Conservation (phyloP, 2,888 invertebrate species). For the Drosophila tripunctata region DNA sequence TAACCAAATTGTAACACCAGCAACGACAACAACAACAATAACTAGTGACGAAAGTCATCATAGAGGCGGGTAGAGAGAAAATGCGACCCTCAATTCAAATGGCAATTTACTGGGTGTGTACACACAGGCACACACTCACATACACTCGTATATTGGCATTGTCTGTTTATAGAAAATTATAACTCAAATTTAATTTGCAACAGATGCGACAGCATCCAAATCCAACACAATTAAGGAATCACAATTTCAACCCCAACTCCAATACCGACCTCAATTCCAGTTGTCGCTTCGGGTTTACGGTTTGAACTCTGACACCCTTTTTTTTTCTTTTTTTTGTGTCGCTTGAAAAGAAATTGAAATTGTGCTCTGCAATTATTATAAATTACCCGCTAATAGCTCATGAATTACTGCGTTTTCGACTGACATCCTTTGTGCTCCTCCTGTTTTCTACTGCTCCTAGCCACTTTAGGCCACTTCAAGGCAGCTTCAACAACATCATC, state of each 20-base stretch:
- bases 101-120: constrained; percentile 80
- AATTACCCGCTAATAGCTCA: constrained; percentile 81
- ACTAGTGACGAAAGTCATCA: constrained; percentile 49
- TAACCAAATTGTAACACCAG: constrained; percentile 78
- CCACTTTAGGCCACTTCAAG: constrained; percentile 78
- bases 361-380: constrained; percentile 69
- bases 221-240: constrained; percentile 58
- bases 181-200: constrained; percentile 82
- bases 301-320: constrained; percentile 77
- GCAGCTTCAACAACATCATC: constrained; percentile 65
- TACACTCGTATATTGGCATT: constrained; percentile 20
- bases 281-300: constrained; percentile 62
- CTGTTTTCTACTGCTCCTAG: constrained; percentile 6
- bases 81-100: constrained; percentile 72
- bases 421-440: constrained; percentile 36
- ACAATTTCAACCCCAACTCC: background rate
- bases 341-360: constrained; percentile 23
- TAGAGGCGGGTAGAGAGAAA: constrained; percentile 17
- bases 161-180: constrained; percentile 76
- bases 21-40: constrained; percentile 32
- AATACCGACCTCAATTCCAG: background rate
- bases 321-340: constrained; percentile 10
- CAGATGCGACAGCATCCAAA: constrained; percentile 78
- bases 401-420: constrained; percentile 68
- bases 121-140: constrained; percentile 32